Base-by-base conservation (phyloP, 2,888 invertebrate species). In the Gonocerus acuteangulatus region DNA sequence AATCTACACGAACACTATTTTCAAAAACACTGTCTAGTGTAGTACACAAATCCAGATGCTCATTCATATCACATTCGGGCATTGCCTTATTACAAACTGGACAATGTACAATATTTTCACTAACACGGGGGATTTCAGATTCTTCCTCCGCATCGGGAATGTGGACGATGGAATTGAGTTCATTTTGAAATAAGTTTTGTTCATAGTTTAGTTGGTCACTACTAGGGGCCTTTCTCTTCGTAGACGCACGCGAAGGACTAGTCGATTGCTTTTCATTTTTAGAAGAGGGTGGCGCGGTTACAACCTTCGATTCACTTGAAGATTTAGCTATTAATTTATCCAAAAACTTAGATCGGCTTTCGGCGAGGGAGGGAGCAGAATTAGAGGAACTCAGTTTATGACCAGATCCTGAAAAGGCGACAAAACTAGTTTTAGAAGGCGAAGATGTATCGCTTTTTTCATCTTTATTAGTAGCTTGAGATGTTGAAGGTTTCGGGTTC, bases 341-440 rank as follows among this genome's bases (percentile, higher is more conserved):
- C 74, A 73, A 45, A 72, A 70, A 67, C 75, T 74, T 44, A 13
- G 18, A 3, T 44, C 44, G 3, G 6, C 15, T 44, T 15, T 16
- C 15, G 13, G 18, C 47, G 13, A 13, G 18, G 34, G 16, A 21
- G 36, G 13, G 19, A 39, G 6, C 15, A 15, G 15, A 13, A 7
- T 13, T 13, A 7, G 44, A 44, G 13, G 18, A 27, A 27, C 4
- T 9, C 9, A 27, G 9, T 9, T 27, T 27, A 59, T 68, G 57
- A 11, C 69, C 69, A 9, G 54, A 49, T 6, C 69, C 70, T 47
- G 65, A 45, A 36, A 68, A 69, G 3, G 67, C 63, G 36, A 68
- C 48, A 18, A 54, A 15, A 27, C 45, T 36, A 15, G 16, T 16
- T 13, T 23, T 19, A 32, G 21, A 11, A n/a, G 18, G 9, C 39